Percentiles rank a stretch among this genome's conserved stretches.
These are phyloP conservation scores for Ashinkailepas kermadecensis DNA, from an alignment of 2,888 invertebrate species.

Conservation along the genomic window DNA sequence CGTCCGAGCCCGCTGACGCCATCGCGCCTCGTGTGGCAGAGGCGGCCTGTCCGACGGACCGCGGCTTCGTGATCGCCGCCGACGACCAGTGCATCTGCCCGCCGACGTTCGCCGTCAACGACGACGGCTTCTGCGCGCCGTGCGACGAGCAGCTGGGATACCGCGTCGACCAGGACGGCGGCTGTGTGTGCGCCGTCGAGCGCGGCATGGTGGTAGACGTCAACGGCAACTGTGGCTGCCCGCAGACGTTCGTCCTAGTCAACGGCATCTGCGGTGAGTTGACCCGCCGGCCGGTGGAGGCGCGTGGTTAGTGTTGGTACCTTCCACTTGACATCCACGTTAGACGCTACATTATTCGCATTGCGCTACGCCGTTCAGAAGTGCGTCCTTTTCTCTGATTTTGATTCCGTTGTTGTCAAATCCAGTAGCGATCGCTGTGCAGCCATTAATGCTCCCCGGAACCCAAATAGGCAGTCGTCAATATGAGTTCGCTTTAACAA, in stretches of 20 bases:
- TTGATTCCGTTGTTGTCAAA: no score
- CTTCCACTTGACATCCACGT: no score
- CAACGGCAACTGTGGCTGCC: slow-evolving; percentile 48
- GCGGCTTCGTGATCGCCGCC: slow-evolving; percentile 65
- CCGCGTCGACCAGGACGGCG: slow-evolving; percentile 64
- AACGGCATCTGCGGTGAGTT: slow-evolving; percentile 7
- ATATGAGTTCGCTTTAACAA: no score
- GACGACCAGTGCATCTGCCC: slow-evolving; percentile 60
- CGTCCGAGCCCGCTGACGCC: no score
- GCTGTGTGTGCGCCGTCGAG: slow-evolving; percentile 66
- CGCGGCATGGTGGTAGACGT: slow-evolving; percentile 58
- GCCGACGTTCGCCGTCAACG: slow-evolving; percentile 65
- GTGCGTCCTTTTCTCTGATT: no score
- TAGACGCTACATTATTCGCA: no score
- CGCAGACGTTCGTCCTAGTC: slow-evolving; percentile 27
- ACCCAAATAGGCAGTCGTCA: no score
- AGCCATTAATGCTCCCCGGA: no score
- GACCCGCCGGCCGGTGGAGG: no score
- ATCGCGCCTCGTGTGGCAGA: slow-evolving; percentile 42
- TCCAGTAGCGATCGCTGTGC: no score
- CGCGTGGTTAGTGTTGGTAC: no score
- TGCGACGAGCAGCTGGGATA: slow-evolving; percentile 65
- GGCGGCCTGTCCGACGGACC: slow-evolving; percentile 56
- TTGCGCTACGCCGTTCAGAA: no score
- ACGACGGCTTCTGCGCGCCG: slow-evolving; percentile 66